These are phyloP conservation scores for Drusus annulatus DNA, from an alignment of 1,140 invertebrate genomes.

Conservation along the genomic window DNA sequence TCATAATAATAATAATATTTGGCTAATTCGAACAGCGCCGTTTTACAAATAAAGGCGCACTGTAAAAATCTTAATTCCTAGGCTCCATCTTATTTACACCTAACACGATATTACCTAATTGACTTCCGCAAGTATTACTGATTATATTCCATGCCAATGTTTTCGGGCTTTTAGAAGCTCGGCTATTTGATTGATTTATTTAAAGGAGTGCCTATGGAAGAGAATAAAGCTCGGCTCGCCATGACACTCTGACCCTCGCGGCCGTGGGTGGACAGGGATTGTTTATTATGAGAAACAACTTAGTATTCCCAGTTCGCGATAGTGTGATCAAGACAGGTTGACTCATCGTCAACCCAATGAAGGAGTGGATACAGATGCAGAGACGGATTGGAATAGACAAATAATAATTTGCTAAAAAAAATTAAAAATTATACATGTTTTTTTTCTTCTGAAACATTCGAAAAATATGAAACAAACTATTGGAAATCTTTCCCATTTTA, in stretches of 20 bases:
- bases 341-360: conserved; percentile 5
- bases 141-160: not conserved
- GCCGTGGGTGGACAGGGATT: conserved; percentile 11
- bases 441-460: too few relatives aligned
- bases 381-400: not conserved
- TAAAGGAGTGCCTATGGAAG: conserved; percentile 8
- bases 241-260: conserved; percentile 27
- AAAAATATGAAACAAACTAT: too few relatives aligned
- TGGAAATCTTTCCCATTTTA: too few relatives aligned
- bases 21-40: too few relatives aligned
- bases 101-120: too few relatives aligned
- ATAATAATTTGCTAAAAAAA: too few relatives aligned
- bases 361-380: conserved; percentile 1
- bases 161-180: not conserved
- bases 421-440: too few relatives aligned
- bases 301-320: not conserved
- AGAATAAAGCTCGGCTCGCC: not conserved
- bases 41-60: too few relatives aligned
- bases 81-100: too few relatives aligned
- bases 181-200: conserved; percentile 30
- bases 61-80: too few relatives aligned
- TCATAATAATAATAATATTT: too few relatives aligned
- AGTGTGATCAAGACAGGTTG: conserved; percentile 1
- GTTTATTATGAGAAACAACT: conserved; percentile 6
- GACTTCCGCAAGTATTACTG: too few relatives aligned